These are phyloP conservation scores for Spodoptera exigua DNA, from an alignment of 2,888 invertebrate species.

Conservation along the genomic window DNA sequence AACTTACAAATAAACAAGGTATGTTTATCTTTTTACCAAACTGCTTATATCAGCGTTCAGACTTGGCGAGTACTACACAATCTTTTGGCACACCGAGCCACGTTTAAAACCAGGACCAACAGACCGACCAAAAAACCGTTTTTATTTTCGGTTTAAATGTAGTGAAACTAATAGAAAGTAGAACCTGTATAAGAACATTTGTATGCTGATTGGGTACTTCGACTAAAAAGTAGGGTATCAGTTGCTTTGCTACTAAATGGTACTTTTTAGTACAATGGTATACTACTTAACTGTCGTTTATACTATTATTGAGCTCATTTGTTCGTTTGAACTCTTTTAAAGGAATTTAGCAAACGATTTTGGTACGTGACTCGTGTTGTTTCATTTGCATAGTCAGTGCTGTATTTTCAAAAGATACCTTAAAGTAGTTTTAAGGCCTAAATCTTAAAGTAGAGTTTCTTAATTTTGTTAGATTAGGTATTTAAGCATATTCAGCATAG, in stretches of 20 bases:
- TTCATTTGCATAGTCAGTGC: conserved; percentile 12
- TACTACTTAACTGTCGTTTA: conserved; percentile 34
- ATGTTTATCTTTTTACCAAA: background rate
- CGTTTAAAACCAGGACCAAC: conserved; percentile 19
- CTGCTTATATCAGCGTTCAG: conserved; percentile 19
- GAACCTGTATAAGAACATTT: conserved; percentile 27
- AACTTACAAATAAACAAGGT: background rate
- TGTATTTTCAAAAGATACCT: background rate
- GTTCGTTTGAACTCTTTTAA: conserved; percentile 37
- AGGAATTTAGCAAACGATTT: conserved; percentile 27
- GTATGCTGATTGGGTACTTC: conserved; percentile 37
- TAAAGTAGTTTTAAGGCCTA: too few species aligned
- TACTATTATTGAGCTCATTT: conserved; percentile 39
- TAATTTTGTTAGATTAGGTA: too few species aligned
- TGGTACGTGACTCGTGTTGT: conserved; percentile 25
- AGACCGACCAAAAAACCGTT: conserved; percentile 31
- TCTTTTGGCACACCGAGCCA: conserved; percentile 42
- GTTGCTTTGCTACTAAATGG: conserved; percentile 40
- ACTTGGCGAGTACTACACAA: conserved; percentile 39
- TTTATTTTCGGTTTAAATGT: conserved; percentile 46
- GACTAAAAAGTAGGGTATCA: conserved; percentile 43
- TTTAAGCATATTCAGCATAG: too few species aligned
- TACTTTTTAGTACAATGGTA: conserved; percentile 38
- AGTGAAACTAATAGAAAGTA: conserved; percentile 44
- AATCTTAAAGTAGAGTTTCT: too few species aligned